Evolutionary conservation across 2,797 vertebrate species (phyloP).

Genomic region (Microchirus variegatus): DNA sequence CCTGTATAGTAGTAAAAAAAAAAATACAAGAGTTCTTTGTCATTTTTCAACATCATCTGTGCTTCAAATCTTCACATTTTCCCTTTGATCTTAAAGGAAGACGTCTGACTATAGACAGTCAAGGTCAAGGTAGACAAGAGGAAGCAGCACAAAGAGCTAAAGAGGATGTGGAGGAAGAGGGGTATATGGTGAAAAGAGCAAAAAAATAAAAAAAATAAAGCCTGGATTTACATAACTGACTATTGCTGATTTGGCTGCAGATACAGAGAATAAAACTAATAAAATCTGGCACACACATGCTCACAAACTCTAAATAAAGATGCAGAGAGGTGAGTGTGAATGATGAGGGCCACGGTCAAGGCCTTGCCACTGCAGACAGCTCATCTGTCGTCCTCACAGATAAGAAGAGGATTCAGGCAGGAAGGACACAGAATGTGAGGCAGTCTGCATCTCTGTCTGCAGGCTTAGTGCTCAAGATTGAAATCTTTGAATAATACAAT

Average conservation of each 20-base stretch:
- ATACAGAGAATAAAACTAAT: conserved; percentile 20
- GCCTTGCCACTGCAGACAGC: conserved; percentile 49
- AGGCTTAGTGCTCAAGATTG: conserved; percentile 29
- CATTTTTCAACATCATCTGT: neutral
- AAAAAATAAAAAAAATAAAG: conserved; percentile 19
- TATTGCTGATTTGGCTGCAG: conserved; percentile 12
- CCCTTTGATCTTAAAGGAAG: conserved; percentile 19
- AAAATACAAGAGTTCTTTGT: neutral
- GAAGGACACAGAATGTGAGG: conserved; percentile 44
- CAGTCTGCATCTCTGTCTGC: conserved; percentile 44
- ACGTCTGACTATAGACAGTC: neutral
- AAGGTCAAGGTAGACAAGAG: conserved; percentile 31
- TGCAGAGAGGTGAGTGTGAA: conserved; percentile 7
- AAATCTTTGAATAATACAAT: conserved; percentile 34
- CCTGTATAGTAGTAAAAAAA: neutral
- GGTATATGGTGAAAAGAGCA: conserved; percentile 13
- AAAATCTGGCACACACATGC: conserved; percentile 6
- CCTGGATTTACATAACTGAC: conserved; percentile 36
- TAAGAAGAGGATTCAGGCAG: conserved; percentile 40
- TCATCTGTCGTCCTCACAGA: conserved; percentile 63
- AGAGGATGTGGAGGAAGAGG: conserved; percentile 32
- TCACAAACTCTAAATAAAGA: conserved; percentile 22
- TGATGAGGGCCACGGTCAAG: conserved; percentile 31
- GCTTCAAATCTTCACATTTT: neutral
- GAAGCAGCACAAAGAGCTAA: conserved; percentile 13